Conservation (phyloP, 2,797 vertebrate genomes). For the Alauda arvensis region DNA sequence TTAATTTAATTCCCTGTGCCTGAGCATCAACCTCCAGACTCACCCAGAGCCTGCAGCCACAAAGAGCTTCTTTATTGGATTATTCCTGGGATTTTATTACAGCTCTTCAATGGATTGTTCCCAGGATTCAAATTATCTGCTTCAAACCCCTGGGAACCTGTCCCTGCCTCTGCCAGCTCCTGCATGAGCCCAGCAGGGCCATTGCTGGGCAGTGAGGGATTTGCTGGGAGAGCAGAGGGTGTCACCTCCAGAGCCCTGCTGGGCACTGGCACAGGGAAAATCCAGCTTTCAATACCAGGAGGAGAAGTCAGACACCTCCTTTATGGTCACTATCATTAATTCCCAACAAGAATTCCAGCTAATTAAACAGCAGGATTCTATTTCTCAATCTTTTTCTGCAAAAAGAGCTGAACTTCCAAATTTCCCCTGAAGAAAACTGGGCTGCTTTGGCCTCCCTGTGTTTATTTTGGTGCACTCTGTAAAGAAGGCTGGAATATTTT, state of each 20-base stretch:
- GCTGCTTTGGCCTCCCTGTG: neutral
- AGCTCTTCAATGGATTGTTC: neutral
- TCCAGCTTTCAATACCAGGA: neutral
- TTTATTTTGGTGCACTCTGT: neutral
- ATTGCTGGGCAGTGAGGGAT: neutral
- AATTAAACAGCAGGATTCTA: neutral
- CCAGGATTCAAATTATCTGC: neutral
- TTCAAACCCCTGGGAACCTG: neutral
- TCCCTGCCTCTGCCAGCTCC: neutral
- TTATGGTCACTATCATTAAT: neutral
- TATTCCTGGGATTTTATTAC: neutral
- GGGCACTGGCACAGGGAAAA: neutral
- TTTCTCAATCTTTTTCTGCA: neutral
- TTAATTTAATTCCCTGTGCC: neutral
- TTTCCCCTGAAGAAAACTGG: neutral
- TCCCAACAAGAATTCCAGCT: neutral
- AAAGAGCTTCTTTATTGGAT: neutral
- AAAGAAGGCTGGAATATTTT: neutral
- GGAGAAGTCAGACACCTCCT: neutral
- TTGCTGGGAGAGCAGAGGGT: neutral
- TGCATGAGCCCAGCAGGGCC: neutral
- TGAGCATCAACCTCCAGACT: neutral
- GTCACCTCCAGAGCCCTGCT: rapidly evolving
- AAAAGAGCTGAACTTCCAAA: neutral
- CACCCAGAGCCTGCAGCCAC: neutral